Percentiles rank a stretch among this genome's conserved stretches.
Conservation (phyloP, 2,888 invertebrate species). For the Bombylius discolor region DNA sequence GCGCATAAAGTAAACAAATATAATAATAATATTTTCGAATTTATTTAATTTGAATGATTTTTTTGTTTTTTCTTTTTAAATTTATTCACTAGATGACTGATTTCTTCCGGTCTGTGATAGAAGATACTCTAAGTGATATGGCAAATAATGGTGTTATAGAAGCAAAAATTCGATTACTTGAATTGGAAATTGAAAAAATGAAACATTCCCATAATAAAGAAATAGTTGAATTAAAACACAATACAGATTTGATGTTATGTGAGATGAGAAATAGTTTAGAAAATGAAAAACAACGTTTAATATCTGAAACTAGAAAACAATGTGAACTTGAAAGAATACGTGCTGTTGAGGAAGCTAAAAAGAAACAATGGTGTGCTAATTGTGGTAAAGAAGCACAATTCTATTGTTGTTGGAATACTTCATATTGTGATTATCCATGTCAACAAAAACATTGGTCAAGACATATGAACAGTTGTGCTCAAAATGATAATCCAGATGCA, state of each 20-base stretch:
- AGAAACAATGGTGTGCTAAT: conserved; percentile 84
- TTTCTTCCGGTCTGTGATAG: conserved; percentile 54
- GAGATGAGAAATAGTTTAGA: conserved; percentile 60
- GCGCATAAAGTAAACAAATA: conserved; percentile 41
- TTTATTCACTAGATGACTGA: conserved; percentile 43
- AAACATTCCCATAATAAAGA: conserved; percentile 63
- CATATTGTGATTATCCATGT: conserved; percentile 82
- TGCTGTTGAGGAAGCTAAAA: conserved; percentile 61
- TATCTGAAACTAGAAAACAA: conserved; percentile 51
- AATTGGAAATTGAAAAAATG: conserved; percentile 55
- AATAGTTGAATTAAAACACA: conserved; percentile 55
- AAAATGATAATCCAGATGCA: conserved; percentile 16
- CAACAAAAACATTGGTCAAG: conserved; percentile 75
- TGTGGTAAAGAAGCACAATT: conserved; percentile 81
- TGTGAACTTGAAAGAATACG: conserved; percentile 57
- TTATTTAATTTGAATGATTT: no score
- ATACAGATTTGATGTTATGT: conserved; percentile 46
- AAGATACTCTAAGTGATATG: conserved; percentile 52
- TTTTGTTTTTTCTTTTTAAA: conserved; percentile 15
- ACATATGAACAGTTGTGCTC: conserved; percentile 41
- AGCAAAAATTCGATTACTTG: conserved; percentile 46
- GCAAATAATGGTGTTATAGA: conserved; percentile 41
- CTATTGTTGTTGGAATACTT: conserved; percentile 94
- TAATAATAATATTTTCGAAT: no score
- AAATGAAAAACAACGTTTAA: conserved; percentile 51